Base-by-base conservation (phyloP, 2,888 invertebrate species). In the Sminthurinus aureus region DNA sequence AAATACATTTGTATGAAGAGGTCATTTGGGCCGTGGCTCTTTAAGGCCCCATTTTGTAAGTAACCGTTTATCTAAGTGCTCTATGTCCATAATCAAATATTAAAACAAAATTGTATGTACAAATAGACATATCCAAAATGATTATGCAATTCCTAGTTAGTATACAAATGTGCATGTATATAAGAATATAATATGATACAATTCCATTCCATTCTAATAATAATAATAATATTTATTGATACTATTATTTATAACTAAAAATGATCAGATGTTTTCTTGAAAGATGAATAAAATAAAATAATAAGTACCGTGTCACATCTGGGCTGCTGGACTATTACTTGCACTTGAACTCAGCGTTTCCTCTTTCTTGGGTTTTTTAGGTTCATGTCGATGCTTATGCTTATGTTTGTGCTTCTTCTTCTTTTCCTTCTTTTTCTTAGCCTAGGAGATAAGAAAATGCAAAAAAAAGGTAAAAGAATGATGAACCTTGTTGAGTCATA, bases 331-430 rank as follows among this genome's bases (percentile, higher is more conserved):
- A 89, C 94, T 95, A 80, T 94, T 94, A 84, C 94, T 94, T 0
- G 81, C 87, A 58, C 95, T 93, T 0, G 95, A 95, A 89, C 95
- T 95, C 24, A 95, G 90, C 0, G 95, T 95, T 89, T 95, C 95
- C 87, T 95, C 95, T 90, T 94, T 94, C 18, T 82, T 91, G 90
- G 87, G 90, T 90, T 52, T 90, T 90, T 81, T 91, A 71, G 93
- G 92, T 87, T 90, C 90, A 85, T 91, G 90, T 83, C 90, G 90
- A 85, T 91, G 91, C 87, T 93, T 95, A 90, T 92, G 92, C 86
- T 91, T 91, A 85, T 96, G 95, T 89, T 96, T 96, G 90, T 96
- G 95, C 89, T 96, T 96, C 89, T 97, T 96, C 90, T 96, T 97
- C 90, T 97, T 96, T 90, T 97, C 97, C 91, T 96, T 93, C 90